Evolutionary conservation across 2,113 vertebrate species (phyloP), one percentile per base, ranked within the genome.

Genomic region (Azemiops feae): DNA sequence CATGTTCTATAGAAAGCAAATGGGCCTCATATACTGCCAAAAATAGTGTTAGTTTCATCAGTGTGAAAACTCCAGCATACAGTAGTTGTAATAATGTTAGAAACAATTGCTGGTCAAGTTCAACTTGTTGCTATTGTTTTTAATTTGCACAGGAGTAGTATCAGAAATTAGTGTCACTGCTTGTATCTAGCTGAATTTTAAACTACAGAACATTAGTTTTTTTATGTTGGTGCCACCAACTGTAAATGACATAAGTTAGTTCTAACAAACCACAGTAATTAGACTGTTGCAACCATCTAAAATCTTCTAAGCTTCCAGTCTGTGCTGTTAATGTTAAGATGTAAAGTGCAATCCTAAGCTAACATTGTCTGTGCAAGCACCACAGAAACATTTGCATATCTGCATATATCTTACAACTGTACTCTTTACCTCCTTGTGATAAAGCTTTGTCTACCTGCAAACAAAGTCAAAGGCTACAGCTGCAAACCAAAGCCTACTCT

Each of bases 371-470:
- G 98, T 98, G 98, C 98, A 98, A 98, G 98, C 98, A 98, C 98
- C 98, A 98, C 98, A 98, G 98, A 98, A 98, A 98, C 98, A 98
- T 98, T 99, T 98, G 98, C 98, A 98, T 99, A 98, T 99, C 98
- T 98, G 98, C 98, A 98, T 99, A 98, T 98, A 98, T 98, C 92
- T 98, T 98, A 98, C 98, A 98, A 98, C 98, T 98, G 97, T 99
- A 98, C 98, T 99, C 98, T 98, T 99, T 99, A 99, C 99, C 99
- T 99, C 99, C 98, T 98, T 98, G 98, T 99, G 98, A 98, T 97
- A 99, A 99, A 99, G 99, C 99, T 99, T 99, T 99, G 99, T 99
- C 99, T 99, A 99, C 99, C 99, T 99, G 99, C 98, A 99, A 99
- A 99, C 98, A 98, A 98, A 99, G 99, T 99, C 99, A 99, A 99